Evolutionary conservation across 2,888 invertebrate genomes (phyloP).

Genomic region (Lumbricus terrestris): DNA sequence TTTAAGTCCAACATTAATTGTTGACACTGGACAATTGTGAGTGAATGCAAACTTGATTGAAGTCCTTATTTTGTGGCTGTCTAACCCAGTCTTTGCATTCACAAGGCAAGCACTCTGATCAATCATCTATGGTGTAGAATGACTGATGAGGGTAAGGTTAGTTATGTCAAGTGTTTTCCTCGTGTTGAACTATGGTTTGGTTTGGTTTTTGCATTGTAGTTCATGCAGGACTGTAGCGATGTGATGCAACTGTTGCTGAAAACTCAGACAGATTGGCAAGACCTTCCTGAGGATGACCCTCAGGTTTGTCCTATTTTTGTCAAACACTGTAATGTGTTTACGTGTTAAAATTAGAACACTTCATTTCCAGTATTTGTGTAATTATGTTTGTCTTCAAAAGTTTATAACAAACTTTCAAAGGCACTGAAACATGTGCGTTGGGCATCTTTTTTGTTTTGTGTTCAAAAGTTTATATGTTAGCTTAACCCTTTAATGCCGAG

Average conservation of each 20-base stretch:
- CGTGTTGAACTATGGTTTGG: neutral
- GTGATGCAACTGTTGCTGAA: slow-evolving; percentile 42
- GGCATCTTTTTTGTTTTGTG: neutral
- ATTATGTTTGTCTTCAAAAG: neutral
- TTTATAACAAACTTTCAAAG: neutral
- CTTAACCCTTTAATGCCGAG: no score
- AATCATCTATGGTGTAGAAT: no score
- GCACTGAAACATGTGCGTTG: neutral
- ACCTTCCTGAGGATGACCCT: slow-evolving; percentile 82
- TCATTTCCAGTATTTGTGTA: neutral
- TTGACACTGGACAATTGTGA: no score
- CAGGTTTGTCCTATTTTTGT: slow-evolving; percentile 63
- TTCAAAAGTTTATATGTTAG: no score
- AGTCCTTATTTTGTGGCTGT: no score
- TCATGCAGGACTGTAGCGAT: slow-evolving; percentile 41
- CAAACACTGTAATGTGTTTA: neutral
- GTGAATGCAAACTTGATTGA: no score
- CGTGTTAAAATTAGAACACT: neutral
- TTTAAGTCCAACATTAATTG: no score
- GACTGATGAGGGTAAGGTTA: no score
- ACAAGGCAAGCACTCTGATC: no score
- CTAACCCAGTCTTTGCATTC: no score
- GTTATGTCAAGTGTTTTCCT: neutral
- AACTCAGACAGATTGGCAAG: slow-evolving; percentile 41
- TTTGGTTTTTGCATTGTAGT: slow-evolving; percentile 31